phyloP scores from a whole-genome alignment of 1,140 invertebrate genomes.

The Zaprionus vittiger region DNA sequence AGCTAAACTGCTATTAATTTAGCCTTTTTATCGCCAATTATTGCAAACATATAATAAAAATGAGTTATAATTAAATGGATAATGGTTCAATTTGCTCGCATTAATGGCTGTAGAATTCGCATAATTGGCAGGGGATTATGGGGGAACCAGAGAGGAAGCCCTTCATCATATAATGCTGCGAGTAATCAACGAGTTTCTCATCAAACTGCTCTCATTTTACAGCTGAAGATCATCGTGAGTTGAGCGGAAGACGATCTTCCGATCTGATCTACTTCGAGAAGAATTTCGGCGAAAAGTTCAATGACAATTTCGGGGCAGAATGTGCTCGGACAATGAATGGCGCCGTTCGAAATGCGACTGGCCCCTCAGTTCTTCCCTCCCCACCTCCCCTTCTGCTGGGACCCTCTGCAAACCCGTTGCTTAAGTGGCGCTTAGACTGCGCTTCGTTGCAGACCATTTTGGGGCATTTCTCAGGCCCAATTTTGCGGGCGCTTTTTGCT shows the following conservation, averaged over 20 bases:
- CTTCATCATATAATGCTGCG: neutral
- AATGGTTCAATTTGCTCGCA: conserved; percentile 5
- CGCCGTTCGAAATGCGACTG: conserved; percentile 42
- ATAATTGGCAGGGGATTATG: neutral
- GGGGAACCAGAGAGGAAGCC: neutral
- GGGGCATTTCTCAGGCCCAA: conserved; percentile 63
- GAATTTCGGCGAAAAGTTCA: conserved; percentile 61
- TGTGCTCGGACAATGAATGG: conserved; percentile 68
- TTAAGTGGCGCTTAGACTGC: conserved; percentile 75
- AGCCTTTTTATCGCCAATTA: neutral
- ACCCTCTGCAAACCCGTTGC: conserved; percentile 53
- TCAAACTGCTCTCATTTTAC: conserved; percentile 1
- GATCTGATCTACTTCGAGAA: conserved; percentile 48
- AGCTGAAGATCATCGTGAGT: conserved; percentile 21
- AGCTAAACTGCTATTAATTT: neutral
- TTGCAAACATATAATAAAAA: neutral
- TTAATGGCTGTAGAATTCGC: neutral
- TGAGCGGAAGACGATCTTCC: neutral
- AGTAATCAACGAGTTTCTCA: neutral
- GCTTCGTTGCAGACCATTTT: conserved; percentile 50
- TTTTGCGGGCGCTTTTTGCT: conserved; percentile 49
- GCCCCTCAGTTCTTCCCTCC: too few relatives aligned
- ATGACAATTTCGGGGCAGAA: conserved; percentile 49
- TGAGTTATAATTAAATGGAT: conserved; percentile 3
- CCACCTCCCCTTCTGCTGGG: neutral